phyloP scores from a whole-genome alignment of 2,888 invertebrate genomes.

The Alcis repandata region DNA sequence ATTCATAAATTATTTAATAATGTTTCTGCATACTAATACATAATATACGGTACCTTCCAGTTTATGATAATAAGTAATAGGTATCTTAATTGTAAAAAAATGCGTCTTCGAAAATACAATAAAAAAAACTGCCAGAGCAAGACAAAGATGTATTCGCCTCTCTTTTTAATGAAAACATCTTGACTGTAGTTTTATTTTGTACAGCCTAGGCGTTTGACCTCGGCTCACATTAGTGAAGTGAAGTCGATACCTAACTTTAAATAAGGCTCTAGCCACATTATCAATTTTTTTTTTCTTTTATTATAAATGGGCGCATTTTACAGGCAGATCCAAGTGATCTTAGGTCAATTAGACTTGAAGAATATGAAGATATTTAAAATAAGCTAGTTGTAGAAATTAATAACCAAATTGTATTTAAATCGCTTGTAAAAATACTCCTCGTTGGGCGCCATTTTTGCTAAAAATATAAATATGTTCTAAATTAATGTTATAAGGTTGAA shows the following conservation, averaged over 20 bases:
- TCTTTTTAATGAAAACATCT: neutral
- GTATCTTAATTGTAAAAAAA: constrained; percentile 17
- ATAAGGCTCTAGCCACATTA: neutral
- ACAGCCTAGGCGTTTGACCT: neutral
- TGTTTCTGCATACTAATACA: constrained; percentile 48
- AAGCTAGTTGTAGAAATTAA: constrained; percentile 33
- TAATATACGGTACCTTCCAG: constrained; percentile 71
- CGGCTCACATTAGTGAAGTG: neutral
- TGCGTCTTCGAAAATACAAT: constrained; percentile 31
- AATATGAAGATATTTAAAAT: constrained; percentile 28
- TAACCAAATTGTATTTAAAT: constrained; percentile 48
- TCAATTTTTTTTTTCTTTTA: neutral
- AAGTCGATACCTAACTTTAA: neutral
- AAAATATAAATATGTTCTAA: neutral
- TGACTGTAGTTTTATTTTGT: neutral
- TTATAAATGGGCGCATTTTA: constrained; percentile 4
- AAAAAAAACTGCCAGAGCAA: neutral
- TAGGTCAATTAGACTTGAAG: constrained; percentile 77
- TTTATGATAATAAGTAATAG: constrained; percentile 47
- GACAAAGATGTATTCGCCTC: neutral
- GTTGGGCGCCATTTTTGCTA: constrained; percentile 25
- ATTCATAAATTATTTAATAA: constrained; percentile 44
- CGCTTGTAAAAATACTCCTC: constrained; percentile 31
- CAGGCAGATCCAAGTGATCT: constrained; percentile 59
- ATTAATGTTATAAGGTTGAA: neutral